A percentile compares a stretch with the other conserved stretches of the same genome.
These are phyloP conservation scores for Tenrec ecaudatus DNA, from an alignment of 2,113 vertebrate species.

Conservation along the genomic window DNA sequence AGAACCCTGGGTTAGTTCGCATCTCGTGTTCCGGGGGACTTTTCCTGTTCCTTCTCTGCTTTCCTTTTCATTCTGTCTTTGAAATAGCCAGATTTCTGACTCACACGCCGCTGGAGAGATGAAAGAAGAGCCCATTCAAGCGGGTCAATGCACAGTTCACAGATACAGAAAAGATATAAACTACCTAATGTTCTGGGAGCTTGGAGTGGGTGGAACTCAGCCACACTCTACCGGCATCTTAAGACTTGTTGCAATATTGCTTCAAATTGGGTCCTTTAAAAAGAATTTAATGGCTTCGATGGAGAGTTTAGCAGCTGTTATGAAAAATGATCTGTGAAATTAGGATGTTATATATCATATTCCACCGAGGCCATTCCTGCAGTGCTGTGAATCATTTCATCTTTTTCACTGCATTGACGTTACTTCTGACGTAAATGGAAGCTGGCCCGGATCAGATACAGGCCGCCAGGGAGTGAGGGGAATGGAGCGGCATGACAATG, in stretches of 20 bases:
- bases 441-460: constrained; percentile 27
- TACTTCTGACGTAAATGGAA: constrained; percentile 70
- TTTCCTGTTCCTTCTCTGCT: constrained; percentile 7
- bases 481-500: constrained; percentile 20
- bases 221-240: neutral
- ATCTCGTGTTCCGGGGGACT: neutral
- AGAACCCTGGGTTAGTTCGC: neutral
- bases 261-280: constrained; percentile 31
- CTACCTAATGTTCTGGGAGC: neutral
- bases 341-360: constrained; percentile 65
- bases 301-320: constrained; percentile 67
- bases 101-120: constrained; percentile 23
- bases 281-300: constrained; percentile 63
- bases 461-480: neutral
- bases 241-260: constrained; percentile 45
- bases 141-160: neutral
- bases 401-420: constrained; percentile 49
- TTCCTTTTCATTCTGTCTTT: constrained; percentile 37
- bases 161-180: constrained; percentile 1
- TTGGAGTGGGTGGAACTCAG: neutral
- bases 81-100: neutral
- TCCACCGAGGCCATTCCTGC: constrained; percentile 51
- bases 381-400: constrained; percentile 63
- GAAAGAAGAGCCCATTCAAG: neutral
- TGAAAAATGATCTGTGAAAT: constrained; percentile 75